Conservation (phyloP, 1,140 invertebrate genomes). For the Meloidogyne floridensis region DNA sequence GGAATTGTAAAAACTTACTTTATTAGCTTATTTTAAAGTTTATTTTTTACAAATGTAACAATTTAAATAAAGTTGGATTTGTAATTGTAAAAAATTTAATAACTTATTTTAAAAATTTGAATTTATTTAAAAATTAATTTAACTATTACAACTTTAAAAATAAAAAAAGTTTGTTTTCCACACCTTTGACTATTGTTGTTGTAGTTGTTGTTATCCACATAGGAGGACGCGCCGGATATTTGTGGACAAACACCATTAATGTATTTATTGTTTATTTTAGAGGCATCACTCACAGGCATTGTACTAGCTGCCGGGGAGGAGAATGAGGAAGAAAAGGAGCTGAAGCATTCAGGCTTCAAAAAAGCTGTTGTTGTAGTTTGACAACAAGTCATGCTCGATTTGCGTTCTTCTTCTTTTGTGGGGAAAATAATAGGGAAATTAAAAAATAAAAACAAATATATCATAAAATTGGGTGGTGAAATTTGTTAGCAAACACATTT, state of each 20-base stretch:
- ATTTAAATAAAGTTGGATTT: too few species aligned
- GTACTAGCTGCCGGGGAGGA: background rate
- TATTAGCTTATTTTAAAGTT: too few species aligned
- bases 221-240: background rate
- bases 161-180: background rate
- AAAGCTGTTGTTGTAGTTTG: background rate
- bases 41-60: too few species aligned
- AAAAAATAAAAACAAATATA: slow-evolving; percentile 4
- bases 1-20: too few species aligned
- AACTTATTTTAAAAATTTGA: too few species aligned
- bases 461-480: background rate
- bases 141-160: background rate
- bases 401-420: slow-evolving; percentile 8
- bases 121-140: too few species aligned
- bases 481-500: slow-evolving; percentile 5
- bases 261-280: background rate
- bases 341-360: slow-evolving; percentile 4
- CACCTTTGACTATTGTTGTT: background rate
- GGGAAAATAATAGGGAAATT: background rate
- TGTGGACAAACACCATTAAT: background rate
- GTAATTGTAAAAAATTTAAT: too few species aligned
- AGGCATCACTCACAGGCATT: background rate
- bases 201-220: background rate
- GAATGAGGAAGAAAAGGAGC: slow-evolving; percentile 2
- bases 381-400: slow-evolving; percentile 8